Evolutionary conservation across 2,888 invertebrate species (phyloP), one percentile per base, ranked within the genome.

Genomic region (Rhynchonema sp.): DNA sequence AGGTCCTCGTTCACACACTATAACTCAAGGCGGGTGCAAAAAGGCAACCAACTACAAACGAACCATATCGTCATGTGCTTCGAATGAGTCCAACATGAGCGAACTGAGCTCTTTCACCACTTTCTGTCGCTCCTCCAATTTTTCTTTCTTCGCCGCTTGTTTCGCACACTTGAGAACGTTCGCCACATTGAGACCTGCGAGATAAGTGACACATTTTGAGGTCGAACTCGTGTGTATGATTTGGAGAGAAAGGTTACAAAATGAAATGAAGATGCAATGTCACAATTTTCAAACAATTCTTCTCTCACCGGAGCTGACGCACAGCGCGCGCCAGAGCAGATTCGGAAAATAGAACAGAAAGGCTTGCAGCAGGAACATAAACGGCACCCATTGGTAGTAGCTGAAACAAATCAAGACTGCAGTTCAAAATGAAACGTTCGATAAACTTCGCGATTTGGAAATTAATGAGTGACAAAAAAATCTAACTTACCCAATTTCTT

Each of bases 381-480:
- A 13, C 38, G 56, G 56, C 26, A 56, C 56, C 56, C 56, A 56
- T 29, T 56, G 56, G 26, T 56, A 56, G 38, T 56, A 56, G 38
- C 25, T 38, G 56, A 30, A 38, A 38, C 38, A 6, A 38, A 38
- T 38, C 38, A 38, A 38, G 17, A 38, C 38, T 17, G 6, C 9
- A 38, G 17, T 38, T 13, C 6, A 38, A 38, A 38, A 38, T n/a
- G n/a, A n/a, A n/a, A n/a, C n/a, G n/a, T n/a, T n/a, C n/a, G n/a
- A n/a, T n/a, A n/a, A n/a, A n/a, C n/a, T n/a, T n/a, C n/a, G n/a
- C 38, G 17, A 38, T 38, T 6, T 38, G 9, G 38, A 38, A 6
- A 6, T 13, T 13, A 38, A 38, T 13, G 38, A 17, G 9, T 6
- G 38, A 13, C 9, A 38, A 38, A 6, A 38, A 6, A 38, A 38